phyloP scores from a whole-genome alignment of 2,888 invertebrate genomes.

The Tanytarsus gracilentus region DNA sequence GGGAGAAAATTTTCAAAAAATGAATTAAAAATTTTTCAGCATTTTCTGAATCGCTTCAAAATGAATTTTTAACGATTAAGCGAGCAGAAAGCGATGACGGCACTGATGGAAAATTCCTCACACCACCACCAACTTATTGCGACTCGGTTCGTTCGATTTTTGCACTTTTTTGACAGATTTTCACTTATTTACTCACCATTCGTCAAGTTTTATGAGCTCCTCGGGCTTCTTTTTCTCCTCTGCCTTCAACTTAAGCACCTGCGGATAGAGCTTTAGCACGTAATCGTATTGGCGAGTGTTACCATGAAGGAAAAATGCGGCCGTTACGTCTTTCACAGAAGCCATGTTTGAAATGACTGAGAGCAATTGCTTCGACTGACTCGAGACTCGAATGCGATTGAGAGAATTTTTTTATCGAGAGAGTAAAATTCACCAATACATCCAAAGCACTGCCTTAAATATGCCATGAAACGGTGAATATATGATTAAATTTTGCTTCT shows the following conservation, averaged over 20 bases:
- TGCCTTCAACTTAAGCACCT: slow-evolving; percentile 83
- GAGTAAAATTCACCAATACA: no score
- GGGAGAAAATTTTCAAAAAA: neutral
- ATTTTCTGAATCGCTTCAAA: neutral
- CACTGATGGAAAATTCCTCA: neutral
- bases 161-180: neutral
- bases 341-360: slow-evolving; percentile 55
- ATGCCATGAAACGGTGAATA: no score
- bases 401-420: neutral
- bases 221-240: slow-evolving; percentile 89
- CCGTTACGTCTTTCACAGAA: slow-evolving; percentile 83
- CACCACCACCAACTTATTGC: no score
- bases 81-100: neutral
- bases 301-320: slow-evolving; percentile 88
- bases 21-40: neutral
- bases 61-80: neutral
- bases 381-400: neutral
- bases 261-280: slow-evolving; percentile 83
- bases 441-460: no score
- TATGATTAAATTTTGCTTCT: no score
- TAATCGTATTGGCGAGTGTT: slow-evolving; percentile 75
- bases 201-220: slow-evolving; percentile 88
- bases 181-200: slow-evolving; percentile 65
- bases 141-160: neutral
- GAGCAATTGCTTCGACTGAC: neutral